Percentiles rank a stretch among this genome's conserved stretches.
Conservation (phyloP, 2,888 invertebrate genomes). For the Malthinus flaveolus region DNA sequence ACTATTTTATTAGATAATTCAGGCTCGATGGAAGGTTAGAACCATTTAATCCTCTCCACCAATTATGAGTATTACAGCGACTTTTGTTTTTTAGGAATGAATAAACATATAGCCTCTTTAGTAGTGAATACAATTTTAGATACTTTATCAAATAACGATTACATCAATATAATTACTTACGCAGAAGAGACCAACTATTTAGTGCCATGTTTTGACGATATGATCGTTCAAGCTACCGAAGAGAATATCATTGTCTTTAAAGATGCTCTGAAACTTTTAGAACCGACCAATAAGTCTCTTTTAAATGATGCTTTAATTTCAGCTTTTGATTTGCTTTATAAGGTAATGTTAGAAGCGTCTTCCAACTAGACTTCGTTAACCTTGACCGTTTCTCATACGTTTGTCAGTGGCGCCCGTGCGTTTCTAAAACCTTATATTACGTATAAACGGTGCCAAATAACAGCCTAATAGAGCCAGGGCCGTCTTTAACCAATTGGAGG, state of each 20-base stretch:
- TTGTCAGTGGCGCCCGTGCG: too few species aligned
- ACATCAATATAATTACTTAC: slow-evolving; percentile 87
- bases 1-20: slow-evolving; percentile 93
- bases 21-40: slow-evolving; percentile 90
- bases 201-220: slow-evolving; percentile 82
- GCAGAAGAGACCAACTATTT: slow-evolving; percentile 71
- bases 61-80: neutral
- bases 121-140: slow-evolving; percentile 89
- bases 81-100: slow-evolving; percentile 43
- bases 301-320: slow-evolving; percentile 78
- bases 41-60: slow-evolving; percentile 49
- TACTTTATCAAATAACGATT: slow-evolving; percentile 97
- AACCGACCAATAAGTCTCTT: slow-evolving; percentile 81
- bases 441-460: too few species aligned
- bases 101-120: slow-evolving; percentile 75
- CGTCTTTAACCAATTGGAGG: too few species aligned
- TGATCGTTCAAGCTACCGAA: slow-evolving; percentile 84
- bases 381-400: too few species aligned
- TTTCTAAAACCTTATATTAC: too few species aligned
- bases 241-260: slow-evolving; percentile 81
- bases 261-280: slow-evolving; percentile 66
- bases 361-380: too few species aligned
- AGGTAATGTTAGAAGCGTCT: slow-evolving; percentile 55
- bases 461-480: too few species aligned
- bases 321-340: slow-evolving; percentile 81